These are phyloP conservation scores for Eristalis tenax DNA, from an alignment of 2,888 invertebrate species.

Conservation along the genomic window DNA sequence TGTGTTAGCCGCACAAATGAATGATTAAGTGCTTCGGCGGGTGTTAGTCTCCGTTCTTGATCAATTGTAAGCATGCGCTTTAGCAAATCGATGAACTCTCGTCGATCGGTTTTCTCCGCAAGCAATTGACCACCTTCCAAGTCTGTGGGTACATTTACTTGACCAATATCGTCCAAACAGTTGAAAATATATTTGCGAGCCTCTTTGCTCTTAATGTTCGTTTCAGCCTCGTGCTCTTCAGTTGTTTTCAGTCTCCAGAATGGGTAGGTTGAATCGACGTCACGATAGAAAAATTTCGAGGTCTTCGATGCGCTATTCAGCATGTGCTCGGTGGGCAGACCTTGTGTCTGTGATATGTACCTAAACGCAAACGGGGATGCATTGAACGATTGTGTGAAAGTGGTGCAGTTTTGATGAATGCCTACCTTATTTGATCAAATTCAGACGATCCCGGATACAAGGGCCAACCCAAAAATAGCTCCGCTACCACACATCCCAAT, in stretches of 20 bases:
- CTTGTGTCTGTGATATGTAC: conserved; percentile 98
- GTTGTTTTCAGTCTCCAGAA: conserved; percentile 96
- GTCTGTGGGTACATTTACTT: conserved; percentile 98
- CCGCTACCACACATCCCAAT: conserved; percentile 99
- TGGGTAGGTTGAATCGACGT: conserved; percentile 94
- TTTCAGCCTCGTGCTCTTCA: conserved; percentile 98
- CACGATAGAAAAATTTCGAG: conserved; percentile 98
- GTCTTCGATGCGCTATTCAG: conserved; percentile 98
- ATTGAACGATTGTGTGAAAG: not conserved
- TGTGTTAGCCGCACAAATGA: conserved; percentile 96
- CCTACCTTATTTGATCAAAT: conserved; percentile 97
- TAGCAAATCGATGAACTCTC: conserved; percentile 98
- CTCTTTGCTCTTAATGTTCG: conserved; percentile 99
- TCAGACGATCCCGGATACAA: conserved; percentile 99
- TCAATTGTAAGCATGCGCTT: conserved; percentile 99
- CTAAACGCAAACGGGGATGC: conserved; percentile 70
- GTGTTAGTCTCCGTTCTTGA: conserved; percentile 97
- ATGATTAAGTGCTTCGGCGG: conserved; percentile 97
- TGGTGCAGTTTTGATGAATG: not conserved
- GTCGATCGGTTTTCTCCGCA: conserved; percentile 97
- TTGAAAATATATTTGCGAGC: conserved; percentile 99
- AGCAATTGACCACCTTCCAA: conserved; percentile 97
- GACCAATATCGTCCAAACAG: conserved; percentile 98
- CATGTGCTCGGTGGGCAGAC: conserved; percentile 99
- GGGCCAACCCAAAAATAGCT: conserved; percentile 99